Percentiles rank a stretch among this genome's conserved stretches.
These are phyloP conservation scores for Acromyrmex charruanus DNA, from an alignment of 1,140 invertebrate species.

Conservation along the genomic window DNA sequence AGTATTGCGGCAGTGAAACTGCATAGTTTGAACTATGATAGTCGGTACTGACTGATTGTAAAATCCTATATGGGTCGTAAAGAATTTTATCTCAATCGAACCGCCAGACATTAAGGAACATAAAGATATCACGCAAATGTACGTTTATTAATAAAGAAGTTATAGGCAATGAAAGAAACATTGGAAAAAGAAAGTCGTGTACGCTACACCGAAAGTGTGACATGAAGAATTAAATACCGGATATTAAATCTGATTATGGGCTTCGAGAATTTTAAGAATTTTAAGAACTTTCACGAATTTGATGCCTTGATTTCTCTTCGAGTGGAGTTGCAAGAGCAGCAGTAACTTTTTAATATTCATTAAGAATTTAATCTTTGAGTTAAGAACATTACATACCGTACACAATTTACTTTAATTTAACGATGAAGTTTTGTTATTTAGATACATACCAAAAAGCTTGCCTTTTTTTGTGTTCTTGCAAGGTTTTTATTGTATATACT, in stretches of 20 bases:
- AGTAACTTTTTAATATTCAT: slow-evolving; percentile 10
- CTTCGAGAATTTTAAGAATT: neutral
- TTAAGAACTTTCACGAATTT: neutral
- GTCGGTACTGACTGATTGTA: no score
- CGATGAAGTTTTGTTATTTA: neutral
- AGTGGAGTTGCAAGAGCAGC: neutral
- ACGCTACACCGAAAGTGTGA: no score
- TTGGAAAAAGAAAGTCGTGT: no score
- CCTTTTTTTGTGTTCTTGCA: neutral
- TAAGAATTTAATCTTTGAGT: slow-evolving; percentile 1
- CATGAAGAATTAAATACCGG: no score
- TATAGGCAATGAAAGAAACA: no score
- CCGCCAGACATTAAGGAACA: no score
- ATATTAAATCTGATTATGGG: neutral
- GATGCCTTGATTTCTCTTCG: neutral
- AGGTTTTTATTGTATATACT: slow-evolving; percentile 20
- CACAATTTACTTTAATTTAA: slow-evolving; percentile 3
- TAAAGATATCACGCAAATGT: no score
- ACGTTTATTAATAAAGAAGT: no score
- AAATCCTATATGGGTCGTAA: no score
- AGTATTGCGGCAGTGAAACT: no score
- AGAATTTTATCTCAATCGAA: no score
- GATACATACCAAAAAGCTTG: neutral
- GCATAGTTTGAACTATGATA: no score
- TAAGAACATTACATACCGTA: neutral